These are phyloP conservation scores for Philereme transversata DNA, from an alignment of 2,888 invertebrate species.

Conservation along the genomic window DNA sequence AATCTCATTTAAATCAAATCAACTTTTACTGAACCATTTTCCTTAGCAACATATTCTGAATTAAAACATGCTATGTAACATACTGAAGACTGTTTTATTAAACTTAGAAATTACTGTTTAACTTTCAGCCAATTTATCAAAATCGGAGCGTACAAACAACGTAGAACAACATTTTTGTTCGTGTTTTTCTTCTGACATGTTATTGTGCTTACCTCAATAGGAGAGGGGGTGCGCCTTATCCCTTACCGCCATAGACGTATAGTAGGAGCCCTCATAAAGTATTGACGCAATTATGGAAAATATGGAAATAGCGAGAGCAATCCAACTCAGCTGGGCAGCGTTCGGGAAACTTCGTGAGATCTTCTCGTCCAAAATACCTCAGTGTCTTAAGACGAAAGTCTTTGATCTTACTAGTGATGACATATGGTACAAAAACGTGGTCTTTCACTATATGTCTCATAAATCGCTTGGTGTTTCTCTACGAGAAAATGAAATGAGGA, in stretches of 20 bases:
- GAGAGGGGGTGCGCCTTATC: conserved; percentile 37
- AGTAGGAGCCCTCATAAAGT: conserved; percentile 4
- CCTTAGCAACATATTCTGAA: conserved; percentile 1
- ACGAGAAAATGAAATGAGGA: too few relatives aligned
- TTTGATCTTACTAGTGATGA: too few relatives aligned
- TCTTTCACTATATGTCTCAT: too few relatives aligned
- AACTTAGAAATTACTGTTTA: conserved; percentile 13
- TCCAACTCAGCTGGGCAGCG: too few relatives aligned
- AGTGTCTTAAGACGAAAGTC: too few relatives aligned
- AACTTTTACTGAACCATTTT: neutral
- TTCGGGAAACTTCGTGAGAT: too few relatives aligned
- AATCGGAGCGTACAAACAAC: conserved; percentile 32
- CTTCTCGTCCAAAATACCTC: too few relatives aligned
- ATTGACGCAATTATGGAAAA: too few relatives aligned
- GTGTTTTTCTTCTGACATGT: conserved; percentile 41
- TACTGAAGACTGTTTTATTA: neutral
- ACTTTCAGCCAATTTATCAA: conserved; percentile 28
- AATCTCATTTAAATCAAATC: too few relatives aligned
- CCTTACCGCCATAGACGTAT: conserved; percentile 9
- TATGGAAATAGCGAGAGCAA: too few relatives aligned
- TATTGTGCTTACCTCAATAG: conserved; percentile 40
- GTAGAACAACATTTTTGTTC: conserved; percentile 36
- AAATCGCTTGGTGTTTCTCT: too few relatives aligned
- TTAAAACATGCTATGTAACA: neutral
- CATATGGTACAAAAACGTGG: too few relatives aligned